Conservation (phyloP, 2,888 invertebrate species). For the Drosophila macrothrix region DNA sequence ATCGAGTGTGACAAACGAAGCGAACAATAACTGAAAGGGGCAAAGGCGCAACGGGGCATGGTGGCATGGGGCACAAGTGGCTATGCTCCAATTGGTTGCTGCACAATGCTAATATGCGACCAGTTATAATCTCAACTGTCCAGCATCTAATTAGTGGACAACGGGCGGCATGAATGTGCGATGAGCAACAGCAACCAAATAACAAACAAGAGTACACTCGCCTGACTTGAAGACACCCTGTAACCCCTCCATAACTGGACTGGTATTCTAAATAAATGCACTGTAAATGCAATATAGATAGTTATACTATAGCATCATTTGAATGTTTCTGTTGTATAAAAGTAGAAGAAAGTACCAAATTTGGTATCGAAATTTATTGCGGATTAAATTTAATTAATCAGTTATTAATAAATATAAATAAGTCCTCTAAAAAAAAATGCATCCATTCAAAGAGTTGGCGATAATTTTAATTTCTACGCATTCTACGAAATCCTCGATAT, state of each 20-base stretch:
- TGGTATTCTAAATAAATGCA: background rate
- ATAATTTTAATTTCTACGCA: background rate
- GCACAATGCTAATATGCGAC: constrained; percentile 48
- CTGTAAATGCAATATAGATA: background rate
- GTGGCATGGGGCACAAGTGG: constrained; percentile 18
- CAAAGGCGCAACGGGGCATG: constrained; percentile 9
- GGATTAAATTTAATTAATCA: no score
- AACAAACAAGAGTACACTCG: constrained; percentile 16
- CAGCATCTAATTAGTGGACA: constrained; percentile 64
- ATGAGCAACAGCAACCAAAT: constrained; percentile 22
- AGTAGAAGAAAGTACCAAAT: background rate
- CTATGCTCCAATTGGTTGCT: constrained; percentile 53
- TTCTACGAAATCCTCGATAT: background rate
- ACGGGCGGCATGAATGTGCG: constrained; percentile 56
- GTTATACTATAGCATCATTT: background rate
- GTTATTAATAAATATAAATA: background rate
- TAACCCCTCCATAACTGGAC: background rate
- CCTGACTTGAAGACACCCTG: background rate
- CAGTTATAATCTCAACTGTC: constrained; percentile 54
- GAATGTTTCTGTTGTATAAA: background rate
- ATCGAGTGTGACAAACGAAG: constrained; percentile 41
- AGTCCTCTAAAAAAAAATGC: no score
- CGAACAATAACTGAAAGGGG: constrained; percentile 36
- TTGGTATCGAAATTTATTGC: background rate
- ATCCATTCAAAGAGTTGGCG: background rate